Evolutionary conservation across 30 jellyfish, hydroid and myxozoan species (phyloP).

Genomic region (Chrysaora quinquecirrha): DNA sequence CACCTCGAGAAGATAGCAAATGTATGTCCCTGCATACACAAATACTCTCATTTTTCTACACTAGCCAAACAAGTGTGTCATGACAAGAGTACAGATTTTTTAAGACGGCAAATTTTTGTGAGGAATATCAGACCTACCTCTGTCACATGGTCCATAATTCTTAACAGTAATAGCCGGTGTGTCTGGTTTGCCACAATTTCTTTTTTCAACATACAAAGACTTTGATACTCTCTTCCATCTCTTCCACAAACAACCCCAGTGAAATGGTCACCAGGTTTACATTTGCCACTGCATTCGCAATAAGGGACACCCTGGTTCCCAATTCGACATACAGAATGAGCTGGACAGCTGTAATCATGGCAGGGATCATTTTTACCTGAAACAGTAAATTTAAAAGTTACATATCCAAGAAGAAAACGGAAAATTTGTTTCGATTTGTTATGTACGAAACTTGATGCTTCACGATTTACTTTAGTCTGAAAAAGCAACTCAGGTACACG

Average conservation of each 20-base stretch:
- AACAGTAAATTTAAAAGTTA: neutral
- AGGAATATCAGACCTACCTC: too few relatives aligned
- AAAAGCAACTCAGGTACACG: too few relatives aligned
- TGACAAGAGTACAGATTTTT: too few relatives aligned
- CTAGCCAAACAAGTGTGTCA: too few relatives aligned
- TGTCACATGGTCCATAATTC: conserved; percentile 64
- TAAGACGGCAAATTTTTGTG: too few relatives aligned
- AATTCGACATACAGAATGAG: conserved; percentile 56
- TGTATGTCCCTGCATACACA: too few relatives aligned
- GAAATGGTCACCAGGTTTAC: conserved; percentile 62
- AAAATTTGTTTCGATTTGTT: too few relatives aligned
- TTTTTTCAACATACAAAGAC: conserved; percentile 54
- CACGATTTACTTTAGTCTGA: too few relatives aligned
- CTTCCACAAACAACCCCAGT: conserved; percentile 75
- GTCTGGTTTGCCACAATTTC: conserved; percentile 56
- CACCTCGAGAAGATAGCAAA: too few relatives aligned
- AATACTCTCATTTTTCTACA: too few relatives aligned
- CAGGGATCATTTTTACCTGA: conserved; percentile 75
- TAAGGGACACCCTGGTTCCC: conserved; percentile 39
- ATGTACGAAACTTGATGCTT: too few relatives aligned
- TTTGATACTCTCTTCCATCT: conserved; percentile 69
- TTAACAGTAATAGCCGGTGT: conserved; percentile 45
- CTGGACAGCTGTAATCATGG: conserved; percentile 52
- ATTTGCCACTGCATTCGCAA: conserved; percentile 67
- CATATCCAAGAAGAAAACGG: neutral